Evolutionary conservation across 2,888 invertebrate genomes (phyloP).

Genomic region (Lomographa bimaculata): DNA sequence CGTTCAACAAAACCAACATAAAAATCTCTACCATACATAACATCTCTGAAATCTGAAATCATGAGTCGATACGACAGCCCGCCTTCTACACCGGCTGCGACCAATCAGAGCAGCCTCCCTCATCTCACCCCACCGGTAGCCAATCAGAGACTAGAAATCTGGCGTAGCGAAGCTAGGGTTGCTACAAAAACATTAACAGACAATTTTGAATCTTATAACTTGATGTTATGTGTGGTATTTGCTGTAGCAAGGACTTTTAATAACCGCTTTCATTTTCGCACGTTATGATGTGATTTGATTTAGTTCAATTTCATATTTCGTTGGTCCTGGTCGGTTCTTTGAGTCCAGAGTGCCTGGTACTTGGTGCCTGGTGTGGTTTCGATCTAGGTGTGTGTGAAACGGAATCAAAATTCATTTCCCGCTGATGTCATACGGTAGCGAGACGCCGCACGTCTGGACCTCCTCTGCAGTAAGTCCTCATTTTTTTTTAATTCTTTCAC

Average conservation of each 20-base stretch:
- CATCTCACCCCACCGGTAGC: conserved; percentile 49
- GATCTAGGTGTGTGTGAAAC: conserved; percentile 49
- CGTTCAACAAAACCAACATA: too few relatives aligned
- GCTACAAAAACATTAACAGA: conserved; percentile 18
- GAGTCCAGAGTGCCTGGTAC: conserved; percentile 10
- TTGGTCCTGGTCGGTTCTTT: conserved; percentile 35
- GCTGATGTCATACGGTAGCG: conserved; percentile 82
- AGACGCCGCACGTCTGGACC: conserved; percentile 82
- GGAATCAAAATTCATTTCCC: conserved; percentile 82
- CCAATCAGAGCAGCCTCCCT: conserved; percentile 64
- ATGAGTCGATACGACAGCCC: conserved; percentile 53
- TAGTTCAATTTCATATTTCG: conserved; percentile 55
- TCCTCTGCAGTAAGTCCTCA: conserved; percentile 68
- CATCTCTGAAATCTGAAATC: conserved; percentile 39
- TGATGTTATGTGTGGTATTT: conserved; percentile 31
- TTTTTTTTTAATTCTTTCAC: too few relatives aligned
- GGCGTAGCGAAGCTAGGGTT: conserved; percentile 55
- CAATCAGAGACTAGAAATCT: conserved; percentile 68
- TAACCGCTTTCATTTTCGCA: conserved; percentile 53
- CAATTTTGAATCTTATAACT: conserved; percentile 26
- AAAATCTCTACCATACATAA: too few relatives aligned
- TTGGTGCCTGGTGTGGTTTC: conserved; percentile 34
- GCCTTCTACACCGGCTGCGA: conserved; percentile 62
- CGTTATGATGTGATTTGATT: conserved; percentile 66
- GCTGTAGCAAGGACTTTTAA: conserved; percentile 44